Base-by-base conservation (phyloP, 2,113 vertebrate genomes). In the Aix galericulata region DNA sequence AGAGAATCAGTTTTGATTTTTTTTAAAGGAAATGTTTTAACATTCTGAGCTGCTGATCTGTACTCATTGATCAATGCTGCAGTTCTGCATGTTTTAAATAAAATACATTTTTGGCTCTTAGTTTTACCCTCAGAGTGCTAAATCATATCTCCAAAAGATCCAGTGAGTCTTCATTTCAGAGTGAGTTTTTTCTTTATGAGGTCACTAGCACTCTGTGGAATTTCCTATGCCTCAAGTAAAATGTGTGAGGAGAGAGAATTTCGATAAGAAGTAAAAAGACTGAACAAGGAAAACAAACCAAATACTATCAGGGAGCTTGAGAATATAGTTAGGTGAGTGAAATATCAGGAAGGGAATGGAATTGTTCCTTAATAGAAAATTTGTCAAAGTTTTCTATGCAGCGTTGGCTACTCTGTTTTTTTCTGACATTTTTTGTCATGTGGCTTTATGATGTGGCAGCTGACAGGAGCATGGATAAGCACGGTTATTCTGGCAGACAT, bases 381-480 rank as follows among this genome's bases (percentile, higher is more conserved):
- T 87, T 76, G 44, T 67, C 64, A 21, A 73, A 67, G 29, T 60
- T 87, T 92, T 91, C 60, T 32, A 26, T 84, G 64, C 27, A 56
- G 25, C 13, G 31, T 15, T 91, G 66, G 23, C 56, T 66, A 29
- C 21, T 82, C 60, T 52, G 46, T 10, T 75, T 56, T 76, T 72
- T 76, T 34, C 73, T 82, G 82, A 46, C 69, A 50, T 46, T 82
- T 79, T 87, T 82, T 84, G 66, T 88, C 46, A 17, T 36, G 7
- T 6, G 25, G 56, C 87, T 94, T 95, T 75, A 79, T 82, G 86
- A 63, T 32, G 53, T 89, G 93, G 71, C 79, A 85, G 86, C 36
- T 78, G 82, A 88, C 66, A 79, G 89, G 46, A 64, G 58, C 36
- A 71, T 2, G 86, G 75, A 82, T 79, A 92, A 94, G 58, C 26